Evolutionary conservation across 1,140 invertebrate genomes (phyloP), one percentile per base, ranked within the genome.

Genomic region (Calliphora vicina): DNA sequence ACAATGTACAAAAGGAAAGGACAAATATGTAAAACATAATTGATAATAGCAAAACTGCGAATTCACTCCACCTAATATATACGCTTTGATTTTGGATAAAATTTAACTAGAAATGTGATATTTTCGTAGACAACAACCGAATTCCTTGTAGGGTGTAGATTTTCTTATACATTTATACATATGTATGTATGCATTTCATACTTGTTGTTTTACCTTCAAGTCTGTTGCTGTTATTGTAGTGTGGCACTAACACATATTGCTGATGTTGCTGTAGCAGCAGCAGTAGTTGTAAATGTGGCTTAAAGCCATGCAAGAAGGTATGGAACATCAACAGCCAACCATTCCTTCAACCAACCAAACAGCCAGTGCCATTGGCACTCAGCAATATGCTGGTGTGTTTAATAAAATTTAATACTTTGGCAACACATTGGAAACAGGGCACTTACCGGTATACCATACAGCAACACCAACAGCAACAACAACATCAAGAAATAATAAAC

Each of bases 371-470:
- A 78, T 78, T 78, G 74, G 74, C 74, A 78, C 35, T 42, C 73
- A 76, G 42, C 35, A 42, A 35, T 74, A 74, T 74, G 25, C 27
- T 74, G 72, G 74, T 76, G 74, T 23, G 20, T 78, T 78, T 78
- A 78, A 78, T 78, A 78, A 78, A 67, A 78, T 78, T 78, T 78
- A 78, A 78, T 78, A 78, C 74, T 78, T 78, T 78, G 74, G 74
- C 74, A 78, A 42, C 74, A 78, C 74, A 78, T 78, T 78, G 74
- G 35, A 42, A 45, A 78, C 42, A 26, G 35, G 42, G 74, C 74
- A 78, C 74, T 78, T 43, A 78, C 74, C 74, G 74, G 35, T 23
- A 78, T 25, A 78, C n/a, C 8, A 78, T 9, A 23, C 4, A 20
- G 8, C 45, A 78, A 20, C n/a, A n/a, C n/a, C n/a, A n/a, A n/a